A percentile compares a stretch with the other conserved stretches of the same genome.
These are phyloP conservation scores for Labrus mixtus DNA, from an alignment of 2,113 vertebrate species.

Conservation along the genomic window DNA sequence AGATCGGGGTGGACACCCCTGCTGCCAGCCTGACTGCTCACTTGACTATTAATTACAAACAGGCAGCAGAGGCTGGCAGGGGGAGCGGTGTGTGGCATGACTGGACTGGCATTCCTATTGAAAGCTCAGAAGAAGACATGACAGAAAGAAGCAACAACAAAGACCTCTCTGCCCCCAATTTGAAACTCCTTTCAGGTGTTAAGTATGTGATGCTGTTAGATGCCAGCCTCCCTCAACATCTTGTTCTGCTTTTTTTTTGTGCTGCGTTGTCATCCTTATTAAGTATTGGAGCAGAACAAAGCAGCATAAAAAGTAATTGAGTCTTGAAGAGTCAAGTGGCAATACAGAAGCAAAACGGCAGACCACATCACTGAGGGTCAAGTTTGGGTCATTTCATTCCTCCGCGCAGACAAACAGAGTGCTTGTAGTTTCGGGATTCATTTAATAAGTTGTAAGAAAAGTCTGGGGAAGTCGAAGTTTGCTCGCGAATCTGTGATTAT, in stretches of 20 bases:
- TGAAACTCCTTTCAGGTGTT: conserved; percentile 15
- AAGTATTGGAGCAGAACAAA: conserved; percentile 27
- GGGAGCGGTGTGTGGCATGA: conserved; percentile 47
- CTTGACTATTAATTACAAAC: conserved; percentile 71
- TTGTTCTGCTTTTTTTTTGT: conserved; percentile 25
- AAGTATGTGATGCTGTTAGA: conserved; percentile 1
- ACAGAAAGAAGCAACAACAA: conserved; percentile 30
- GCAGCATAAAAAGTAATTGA: conserved; percentile 16
- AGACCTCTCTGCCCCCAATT: conserved; percentile 30
- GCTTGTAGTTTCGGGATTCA: conserved; percentile 41
- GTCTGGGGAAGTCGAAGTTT: conserved; percentile 61
- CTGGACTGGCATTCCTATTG: conserved; percentile 35
- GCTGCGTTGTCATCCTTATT: conserved; percentile 27
- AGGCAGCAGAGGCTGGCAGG: conserved; percentile 29
- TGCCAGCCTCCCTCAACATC: neutral
- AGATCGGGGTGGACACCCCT: conserved; percentile 63
- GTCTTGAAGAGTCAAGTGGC: conserved; percentile 47
- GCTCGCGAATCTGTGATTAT: conserved; percentile 70
- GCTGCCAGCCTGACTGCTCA: conserved; percentile 66
- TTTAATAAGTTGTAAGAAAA: conserved; percentile 63
- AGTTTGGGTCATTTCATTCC: conserved; percentile 56
- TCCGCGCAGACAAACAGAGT: conserved; percentile 53
- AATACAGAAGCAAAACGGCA: conserved; percentile 30
- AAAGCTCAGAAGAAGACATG: conserved; percentile 26
- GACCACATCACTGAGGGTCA: conserved; percentile 36